Base-by-base conservation (phyloP, 2,888 invertebrate species). In the Drosophila ustulata region DNA sequence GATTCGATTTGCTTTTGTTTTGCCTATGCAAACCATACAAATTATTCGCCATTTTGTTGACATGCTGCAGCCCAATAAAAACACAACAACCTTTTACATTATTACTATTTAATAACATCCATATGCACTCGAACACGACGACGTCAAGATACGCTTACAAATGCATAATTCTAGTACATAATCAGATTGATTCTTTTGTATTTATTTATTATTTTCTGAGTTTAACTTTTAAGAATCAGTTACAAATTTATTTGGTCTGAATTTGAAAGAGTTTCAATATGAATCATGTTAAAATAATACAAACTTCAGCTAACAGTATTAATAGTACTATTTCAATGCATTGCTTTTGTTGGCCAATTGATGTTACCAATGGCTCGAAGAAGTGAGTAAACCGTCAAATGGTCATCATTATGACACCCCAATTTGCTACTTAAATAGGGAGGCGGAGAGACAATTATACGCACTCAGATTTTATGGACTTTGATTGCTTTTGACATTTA, bases 401-500 rank as follows among this genome's bases (percentile, higher is more conserved):
- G 49, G 49, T 5, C 34, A 47, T 47, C n/a, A 41, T 41, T 49
- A 49, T 58, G 8, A n/a, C 23, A 30, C 47, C 39, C n/a, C 39
- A 28, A 18, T 18, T 58, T 39, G 13, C n/a, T 13, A 8, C n/a
- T 43, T 8, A 9, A 11, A 25, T 9, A 25, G 23, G 11, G 25
- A 11, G 25, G 9, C 9, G 9, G 23, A 9, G 23, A 32, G 34
- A 58, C 32, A 55, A 39, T 50, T 50, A 65, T 32, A 41, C 30
- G 28, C 49, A 45, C 28, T 65, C 51, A 46, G 39, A 30, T 47
- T 74, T 74, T 77, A 74, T 76, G 66, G 55, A 56, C 59, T 74
- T 69, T 80, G 76, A 82, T 82, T 82, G 82, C 62, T 71, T 82
- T 75, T 71, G 80, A 70, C 80, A 66, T 69, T 81, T 83, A 81